Base-by-base conservation (phyloP, 2,797 vertebrate species). In the Toxotes lorentzi region DNA sequence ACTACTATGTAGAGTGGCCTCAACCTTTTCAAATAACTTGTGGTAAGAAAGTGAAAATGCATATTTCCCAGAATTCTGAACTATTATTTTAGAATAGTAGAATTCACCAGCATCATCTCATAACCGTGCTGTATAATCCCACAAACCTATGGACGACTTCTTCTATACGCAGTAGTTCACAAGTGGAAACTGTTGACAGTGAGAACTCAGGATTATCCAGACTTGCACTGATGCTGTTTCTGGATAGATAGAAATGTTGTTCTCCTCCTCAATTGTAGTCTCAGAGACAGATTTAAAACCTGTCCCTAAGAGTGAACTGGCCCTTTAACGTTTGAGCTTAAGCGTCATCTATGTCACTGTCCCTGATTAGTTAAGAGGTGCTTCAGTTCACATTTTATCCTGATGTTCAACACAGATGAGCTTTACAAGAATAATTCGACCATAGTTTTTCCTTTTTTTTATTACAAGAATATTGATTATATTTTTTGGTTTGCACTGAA, bases 391-490 rank as follows among this genome's bases (percentile, higher is more conserved):
- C 4, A 51, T 5, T 2, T 51, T 24, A 24, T 24, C 50, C 50
- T 59, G 38, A 34, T 7, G 2, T 47, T 27, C 12, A 61, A 83
- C 23, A 69, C 2, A 38, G 34, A 23, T 48, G 27, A 56, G 0
- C 9, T 32, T 45, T 62, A 17, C 24, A 53, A 72, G 63, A 72
- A 74, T 50, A 32, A 63, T 77, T 67, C 56, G 61, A 86, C 50
- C 30, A 34, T 66, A 65, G 32, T 76, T 91, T 86, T 74, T 78
- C 54, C 73, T 58, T 76, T 30, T 30, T 86, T 96, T 95, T 94
- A 95, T 94, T 96, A 96, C 88, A 96, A 96, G 93, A 95, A 96
- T 96, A 96, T 91, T 87, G 70, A 86, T 93, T 71, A 84, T 90
- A 73, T 92, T 94, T 30, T 92, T 94, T 92, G 90, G 86, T 93